These are phyloP conservation scores for Microtus oregoni DNA, from an alignment of 2,113 vertebrate species.

Conservation along the genomic window DNA sequence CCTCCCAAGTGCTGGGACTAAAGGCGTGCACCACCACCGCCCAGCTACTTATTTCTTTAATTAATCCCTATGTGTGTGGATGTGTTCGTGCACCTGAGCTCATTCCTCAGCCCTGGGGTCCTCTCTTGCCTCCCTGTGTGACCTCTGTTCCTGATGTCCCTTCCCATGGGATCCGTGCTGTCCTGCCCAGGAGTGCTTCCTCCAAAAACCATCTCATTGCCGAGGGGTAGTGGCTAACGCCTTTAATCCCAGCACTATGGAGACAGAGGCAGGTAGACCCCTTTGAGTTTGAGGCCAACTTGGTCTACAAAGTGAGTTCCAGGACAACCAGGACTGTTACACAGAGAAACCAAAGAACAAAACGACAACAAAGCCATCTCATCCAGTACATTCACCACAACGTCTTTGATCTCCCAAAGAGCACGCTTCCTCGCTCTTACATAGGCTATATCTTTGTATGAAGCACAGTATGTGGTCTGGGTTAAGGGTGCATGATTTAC, in stretches of 20 bases:
- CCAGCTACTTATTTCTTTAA: background rate
- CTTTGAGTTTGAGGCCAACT: too few species aligned
- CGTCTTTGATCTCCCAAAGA: background rate
- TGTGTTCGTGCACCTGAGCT: background rate
- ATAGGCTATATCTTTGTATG: background rate
- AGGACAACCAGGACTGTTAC: too few species aligned
- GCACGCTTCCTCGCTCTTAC: background rate
- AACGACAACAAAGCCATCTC: background rate
- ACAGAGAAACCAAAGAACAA: too few species aligned
- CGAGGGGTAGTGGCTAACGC: fast-evolving
- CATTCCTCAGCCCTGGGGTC: background rate
- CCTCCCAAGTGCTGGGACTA: background rate
- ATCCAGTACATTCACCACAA: background rate
- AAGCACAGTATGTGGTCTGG: background rate
- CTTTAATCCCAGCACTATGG: background rate
- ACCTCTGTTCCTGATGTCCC: background rate
- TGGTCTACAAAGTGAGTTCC: too few species aligned
- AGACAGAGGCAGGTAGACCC: too few species aligned
- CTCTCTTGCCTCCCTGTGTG: background rate
- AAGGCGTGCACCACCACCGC: background rate
- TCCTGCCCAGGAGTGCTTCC: background rate
- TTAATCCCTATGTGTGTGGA: background rate
- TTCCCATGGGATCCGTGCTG: background rate
- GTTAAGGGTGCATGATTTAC: background rate
- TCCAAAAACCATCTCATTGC: background rate